Conservation (phyloP, 1,140 invertebrate genomes). For the Cephus cinctus region DNA sequence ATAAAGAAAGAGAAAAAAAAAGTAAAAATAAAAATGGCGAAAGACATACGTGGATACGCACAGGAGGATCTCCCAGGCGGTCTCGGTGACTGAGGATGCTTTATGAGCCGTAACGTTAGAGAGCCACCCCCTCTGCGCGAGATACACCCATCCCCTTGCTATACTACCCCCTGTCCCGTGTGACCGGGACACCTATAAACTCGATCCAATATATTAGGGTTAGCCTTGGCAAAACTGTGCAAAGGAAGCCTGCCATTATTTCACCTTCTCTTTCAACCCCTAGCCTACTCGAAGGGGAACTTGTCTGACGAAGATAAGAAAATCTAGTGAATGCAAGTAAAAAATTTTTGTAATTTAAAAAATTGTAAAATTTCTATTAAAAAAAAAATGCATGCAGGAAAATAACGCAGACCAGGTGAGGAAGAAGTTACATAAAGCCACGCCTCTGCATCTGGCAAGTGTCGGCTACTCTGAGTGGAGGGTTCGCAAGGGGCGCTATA, state of each 20-base stretch:
- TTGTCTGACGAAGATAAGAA: no score
- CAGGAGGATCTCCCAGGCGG: slow-evolving; percentile 4
- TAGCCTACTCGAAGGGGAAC: no score
- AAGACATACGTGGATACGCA: neutral
- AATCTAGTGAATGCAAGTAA: no score
- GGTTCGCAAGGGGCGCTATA: slow-evolving; percentile 2
- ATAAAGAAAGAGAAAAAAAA: neutral
- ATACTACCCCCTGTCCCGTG: slow-evolving; percentile 12
- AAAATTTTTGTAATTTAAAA: no score
- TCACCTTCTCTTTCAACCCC: no score
- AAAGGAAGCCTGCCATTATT: no score
- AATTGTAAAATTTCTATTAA: no score
- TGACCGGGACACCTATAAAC: slow-evolving; percentile 26
- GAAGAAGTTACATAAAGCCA: neutral
- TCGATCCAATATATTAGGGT: slow-evolving; percentile 48
- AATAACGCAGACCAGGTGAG: no score
- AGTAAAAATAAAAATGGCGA: neutral
- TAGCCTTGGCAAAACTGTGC: slow-evolving; percentile 25
- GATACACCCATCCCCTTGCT: slow-evolving; percentile 18
- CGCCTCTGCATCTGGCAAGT: neutral
- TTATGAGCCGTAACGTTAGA: slow-evolving; percentile 47
- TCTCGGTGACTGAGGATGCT: slow-evolving; percentile 36
- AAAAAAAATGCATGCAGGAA: no score
- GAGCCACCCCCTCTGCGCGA: slow-evolving; percentile 1
- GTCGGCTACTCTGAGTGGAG: no score